phyloP scores from a whole-genome alignment of 2,797 vertebrate genomes.

The Anniella stebbinsi region DNA sequence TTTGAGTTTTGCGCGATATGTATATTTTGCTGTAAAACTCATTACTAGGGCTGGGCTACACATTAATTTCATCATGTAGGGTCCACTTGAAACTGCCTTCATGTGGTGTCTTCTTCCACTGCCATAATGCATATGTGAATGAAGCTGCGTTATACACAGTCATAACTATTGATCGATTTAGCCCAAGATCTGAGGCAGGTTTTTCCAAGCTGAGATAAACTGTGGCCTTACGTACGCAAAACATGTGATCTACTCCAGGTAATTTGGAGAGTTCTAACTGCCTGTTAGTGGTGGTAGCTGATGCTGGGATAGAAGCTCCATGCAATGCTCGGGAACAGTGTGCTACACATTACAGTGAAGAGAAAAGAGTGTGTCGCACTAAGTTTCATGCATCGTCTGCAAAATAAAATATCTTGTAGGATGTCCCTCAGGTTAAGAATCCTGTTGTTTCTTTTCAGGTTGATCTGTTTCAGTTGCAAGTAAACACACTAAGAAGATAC shows the following conservation, averaged over 20 bases:
- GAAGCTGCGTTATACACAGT: background rate
- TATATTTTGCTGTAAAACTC: background rate
- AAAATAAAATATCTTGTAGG: background rate
- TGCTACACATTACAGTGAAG: background rate
- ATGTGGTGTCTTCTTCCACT: background rate
- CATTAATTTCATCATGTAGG: background rate
- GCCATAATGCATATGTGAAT: too few relatives aligned
- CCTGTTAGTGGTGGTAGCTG: background rate
- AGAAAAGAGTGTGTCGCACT: background rate
- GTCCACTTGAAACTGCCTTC: background rate
- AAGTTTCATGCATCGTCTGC: background rate
- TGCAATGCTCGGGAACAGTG: background rate
- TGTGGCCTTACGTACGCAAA: background rate
- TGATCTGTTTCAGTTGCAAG: constrained; percentile 87
- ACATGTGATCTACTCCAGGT: background rate
- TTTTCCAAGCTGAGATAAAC: background rate
- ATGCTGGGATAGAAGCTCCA: background rate
- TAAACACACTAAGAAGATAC: constrained; percentile 87
- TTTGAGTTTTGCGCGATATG: background rate
- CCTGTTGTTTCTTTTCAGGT: constrained; percentile 76
- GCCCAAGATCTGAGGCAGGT: background rate
- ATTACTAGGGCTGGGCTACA: background rate
- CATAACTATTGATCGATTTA: background rate
- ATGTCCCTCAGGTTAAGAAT: background rate
- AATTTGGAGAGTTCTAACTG: background rate